phyloP scores from a whole-genome alignment of 2,888 invertebrate species.

The Brassicogethes aeneus region DNA sequence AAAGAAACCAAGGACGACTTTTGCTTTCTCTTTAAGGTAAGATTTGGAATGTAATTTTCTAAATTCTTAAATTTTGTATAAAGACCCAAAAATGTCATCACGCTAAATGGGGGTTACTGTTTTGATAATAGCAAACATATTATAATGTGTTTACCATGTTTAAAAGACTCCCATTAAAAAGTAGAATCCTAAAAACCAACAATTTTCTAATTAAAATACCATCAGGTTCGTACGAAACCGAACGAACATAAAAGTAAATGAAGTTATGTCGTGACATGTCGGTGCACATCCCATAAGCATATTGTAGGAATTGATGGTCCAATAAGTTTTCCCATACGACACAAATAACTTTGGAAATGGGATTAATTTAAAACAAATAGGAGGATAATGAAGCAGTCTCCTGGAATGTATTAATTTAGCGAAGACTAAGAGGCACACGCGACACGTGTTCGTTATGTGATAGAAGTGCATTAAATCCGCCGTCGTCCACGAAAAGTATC shows the following conservation, averaged over 20 bases:
- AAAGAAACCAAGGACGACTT: too few relatives aligned
- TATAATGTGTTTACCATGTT: too few relatives aligned
- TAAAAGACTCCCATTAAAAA: too few relatives aligned
- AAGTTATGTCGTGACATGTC: not conserved
- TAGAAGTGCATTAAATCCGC: not conserved
- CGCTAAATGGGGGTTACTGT: too few relatives aligned
- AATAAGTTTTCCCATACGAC: not conserved
- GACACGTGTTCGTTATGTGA: not conserved
- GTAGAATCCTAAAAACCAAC: too few relatives aligned
- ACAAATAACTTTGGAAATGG: not conserved
- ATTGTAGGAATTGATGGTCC: not conserved
- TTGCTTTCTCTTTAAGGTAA: too few relatives aligned
- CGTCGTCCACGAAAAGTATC: not conserved
- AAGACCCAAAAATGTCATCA: too few relatives aligned
- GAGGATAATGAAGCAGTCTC: not conserved
- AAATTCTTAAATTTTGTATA: too few relatives aligned
- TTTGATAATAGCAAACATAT: too few relatives aligned
- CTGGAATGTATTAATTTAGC: not conserved
- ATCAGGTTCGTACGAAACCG: too few relatives aligned
- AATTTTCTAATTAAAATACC: too few relatives aligned
- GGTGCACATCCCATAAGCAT: not conserved
- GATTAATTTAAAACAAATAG: slow-evolving; percentile 1
- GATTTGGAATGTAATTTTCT: too few relatives aligned
- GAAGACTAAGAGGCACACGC: not conserved
- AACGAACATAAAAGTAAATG: not conserved